phyloP scores from a whole-genome alignment of 2,888 invertebrate genomes.

The Pycnomerus fuliginosus region DNA sequence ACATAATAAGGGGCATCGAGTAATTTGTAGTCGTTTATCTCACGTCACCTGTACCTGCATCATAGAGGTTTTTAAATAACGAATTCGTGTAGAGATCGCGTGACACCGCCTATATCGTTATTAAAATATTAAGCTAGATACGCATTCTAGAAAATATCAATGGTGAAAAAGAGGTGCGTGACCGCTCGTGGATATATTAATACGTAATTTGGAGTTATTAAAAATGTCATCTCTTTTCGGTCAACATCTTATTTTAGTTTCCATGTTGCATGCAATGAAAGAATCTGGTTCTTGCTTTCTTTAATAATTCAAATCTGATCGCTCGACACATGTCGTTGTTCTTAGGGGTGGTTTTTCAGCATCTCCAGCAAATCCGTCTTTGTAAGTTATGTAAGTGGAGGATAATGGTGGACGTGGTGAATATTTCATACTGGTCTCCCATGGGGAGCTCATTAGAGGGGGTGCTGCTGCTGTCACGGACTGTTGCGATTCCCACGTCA shows the following conservation, averaged over 20 bases:
- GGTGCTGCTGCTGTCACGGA: conserved; percentile 38
- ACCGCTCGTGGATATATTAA: conserved; percentile 23
- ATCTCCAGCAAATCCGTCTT: conserved; percentile 29
- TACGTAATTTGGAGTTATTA: conserved; percentile 25
- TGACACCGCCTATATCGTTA: conserved; percentile 16
- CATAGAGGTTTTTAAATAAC: conserved; percentile 1
- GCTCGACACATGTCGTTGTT: conserved; percentile 37
- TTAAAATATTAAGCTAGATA: conserved; percentile 23
- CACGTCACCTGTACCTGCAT: conserved; percentile 9
- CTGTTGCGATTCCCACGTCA: conserved; percentile 43
- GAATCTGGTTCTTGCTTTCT: conserved; percentile 3
- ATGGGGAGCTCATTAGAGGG: conserved; percentile 40
- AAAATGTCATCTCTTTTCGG: conserved; percentile 23
- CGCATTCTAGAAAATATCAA: conserved; percentile 20
- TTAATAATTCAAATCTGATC: conserved; percentile 20
- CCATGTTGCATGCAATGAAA: conserved; percentile 22
- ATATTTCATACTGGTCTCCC: conserved; percentile 42
- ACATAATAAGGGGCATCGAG: conserved; percentile 12
- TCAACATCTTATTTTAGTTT: conserved; percentile 24
- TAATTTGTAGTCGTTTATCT: conserved; percentile 17
- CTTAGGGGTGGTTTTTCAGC: conserved; percentile 22
- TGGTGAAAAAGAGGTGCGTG: conserved; percentile 17
- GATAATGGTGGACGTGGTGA: conserved; percentile 45
- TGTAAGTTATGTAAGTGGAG: conserved; percentile 30
- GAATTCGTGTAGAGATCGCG: conserved; percentile 5